phyloP scores from a whole-genome alignment of 2,797 vertebrate genomes.

The Petrocephalus sullivani region DNA sequence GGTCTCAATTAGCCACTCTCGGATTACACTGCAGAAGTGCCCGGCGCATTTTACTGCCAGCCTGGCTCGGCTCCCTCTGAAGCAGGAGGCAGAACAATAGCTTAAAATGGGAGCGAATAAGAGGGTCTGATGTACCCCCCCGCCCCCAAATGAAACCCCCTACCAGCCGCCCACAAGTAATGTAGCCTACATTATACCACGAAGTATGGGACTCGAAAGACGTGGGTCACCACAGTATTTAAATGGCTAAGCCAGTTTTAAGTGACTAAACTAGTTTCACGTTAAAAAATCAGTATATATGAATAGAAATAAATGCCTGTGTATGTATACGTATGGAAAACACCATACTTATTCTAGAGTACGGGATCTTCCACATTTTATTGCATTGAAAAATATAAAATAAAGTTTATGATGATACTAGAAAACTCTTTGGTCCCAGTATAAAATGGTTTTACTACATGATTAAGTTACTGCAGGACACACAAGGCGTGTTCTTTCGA shows the following conservation, averaged over 20 bases:
- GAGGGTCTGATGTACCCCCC: slow-evolving; percentile 25
- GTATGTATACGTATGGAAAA: neutral
- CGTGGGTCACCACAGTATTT: neutral
- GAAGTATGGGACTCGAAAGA: neutral
- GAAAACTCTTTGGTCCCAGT: neutral
- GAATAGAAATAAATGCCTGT: neutral
- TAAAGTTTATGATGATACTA: neutral
- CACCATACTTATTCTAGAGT: neutral
- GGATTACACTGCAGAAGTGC: slow-evolving; percentile 28
- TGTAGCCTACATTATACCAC: slow-evolving; percentile 24
- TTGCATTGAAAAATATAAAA: neutral
- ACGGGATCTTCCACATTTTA: neutral
- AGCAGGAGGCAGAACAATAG: slow-evolving; percentile 64
- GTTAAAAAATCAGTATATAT: neutral
- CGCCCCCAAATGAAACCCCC: slow-evolving; percentile 30
- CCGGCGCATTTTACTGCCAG: slow-evolving; percentile 31
- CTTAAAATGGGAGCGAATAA: slow-evolving; percentile 36
- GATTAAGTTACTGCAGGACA: neutral
- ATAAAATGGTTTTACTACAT: neutral
- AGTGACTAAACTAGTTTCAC: neutral
- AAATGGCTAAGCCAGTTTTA: neutral
- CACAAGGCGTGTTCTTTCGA: neutral
- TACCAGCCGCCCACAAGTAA: slow-evolving; percentile 26
- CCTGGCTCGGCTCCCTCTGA: slow-evolving; percentile 32
- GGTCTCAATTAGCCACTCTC: slow-evolving; percentile 30